phyloP scores from a whole-genome alignment of 2,113 vertebrate genomes.

The Chloropsis cyanopogon region DNA sequence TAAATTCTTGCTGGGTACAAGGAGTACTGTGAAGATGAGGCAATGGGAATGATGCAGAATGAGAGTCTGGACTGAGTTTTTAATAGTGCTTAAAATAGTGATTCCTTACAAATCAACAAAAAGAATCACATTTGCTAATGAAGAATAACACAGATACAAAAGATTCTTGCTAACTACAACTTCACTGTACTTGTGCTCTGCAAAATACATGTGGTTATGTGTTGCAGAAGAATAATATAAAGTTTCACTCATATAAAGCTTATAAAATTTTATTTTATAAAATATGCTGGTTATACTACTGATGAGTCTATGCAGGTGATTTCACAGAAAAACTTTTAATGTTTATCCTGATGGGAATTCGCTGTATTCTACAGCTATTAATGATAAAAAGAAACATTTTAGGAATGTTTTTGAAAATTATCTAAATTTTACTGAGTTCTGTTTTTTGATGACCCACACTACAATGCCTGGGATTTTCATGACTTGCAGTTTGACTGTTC shows the following conservation, averaged over 20 bases:
- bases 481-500: not conserved
- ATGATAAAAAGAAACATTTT: not conserved
- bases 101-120: not conserved
- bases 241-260: not conserved
- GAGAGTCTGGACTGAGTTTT: conserved; percentile 26
- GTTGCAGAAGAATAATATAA: not conserved
- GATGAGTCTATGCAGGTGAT: not conserved
- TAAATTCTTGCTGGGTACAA: conserved; percentile 54
- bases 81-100: not conserved
- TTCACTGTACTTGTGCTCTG: not conserved
- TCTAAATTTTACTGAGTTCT: not conserved
- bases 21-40: conserved; percentile 56
- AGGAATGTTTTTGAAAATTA: not conserved
- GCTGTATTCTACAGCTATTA: not conserved
- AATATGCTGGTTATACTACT: not conserved
- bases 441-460: not conserved
- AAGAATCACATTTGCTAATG: not conserved
- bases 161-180: not conserved
- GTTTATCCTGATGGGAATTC: not conserved
- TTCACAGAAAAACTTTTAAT: not conserved
- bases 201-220: not conserved
- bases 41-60: conserved; percentile 30
- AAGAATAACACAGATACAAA: not conserved
- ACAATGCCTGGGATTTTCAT: not conserved
- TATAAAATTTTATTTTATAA: not conserved